Evolutionary conservation across 2,113 vertebrate genomes (phyloP).

Genomic region (Pelvicachromis taeniatus): DNA sequence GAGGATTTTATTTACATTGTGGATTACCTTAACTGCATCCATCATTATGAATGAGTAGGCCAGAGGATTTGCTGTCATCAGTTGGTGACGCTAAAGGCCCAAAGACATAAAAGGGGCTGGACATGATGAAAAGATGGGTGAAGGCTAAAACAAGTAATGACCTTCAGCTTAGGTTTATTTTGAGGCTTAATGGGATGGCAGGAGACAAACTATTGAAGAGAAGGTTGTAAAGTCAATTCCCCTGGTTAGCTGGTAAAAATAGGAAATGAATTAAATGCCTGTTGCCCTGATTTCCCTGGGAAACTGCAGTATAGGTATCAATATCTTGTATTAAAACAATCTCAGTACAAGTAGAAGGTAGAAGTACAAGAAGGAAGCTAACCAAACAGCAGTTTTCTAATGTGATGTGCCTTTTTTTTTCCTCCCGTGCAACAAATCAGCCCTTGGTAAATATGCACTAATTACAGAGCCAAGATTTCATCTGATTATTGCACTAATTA

Average conservation of each 20-base stretch:
- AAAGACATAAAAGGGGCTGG: not conserved
- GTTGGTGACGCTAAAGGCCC: not conserved
- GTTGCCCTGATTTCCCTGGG: not conserved
- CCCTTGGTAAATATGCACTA: not conserved
- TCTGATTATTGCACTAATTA: not conserved
- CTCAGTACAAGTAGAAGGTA: not conserved
- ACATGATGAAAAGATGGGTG: not conserved
- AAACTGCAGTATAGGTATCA: not conserved
- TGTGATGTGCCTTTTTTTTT: not conserved
- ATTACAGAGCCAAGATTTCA: not conserved
- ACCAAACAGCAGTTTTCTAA: not conserved
- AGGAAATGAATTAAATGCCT: not conserved
- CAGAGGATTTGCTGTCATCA: slow-evolving; percentile 3
- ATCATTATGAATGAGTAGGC: not conserved
- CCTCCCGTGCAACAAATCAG: not conserved
- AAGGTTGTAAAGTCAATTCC: slow-evolving; percentile 10
- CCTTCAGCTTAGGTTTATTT: slow-evolving; percentile 20
- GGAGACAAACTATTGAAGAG: not conserved
- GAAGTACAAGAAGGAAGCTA: too few relatives aligned
- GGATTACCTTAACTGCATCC: not conserved
- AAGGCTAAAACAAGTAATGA: slow-evolving; percentile 10
- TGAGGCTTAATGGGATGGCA: not conserved
- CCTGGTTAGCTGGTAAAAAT: slow-evolving; percentile 23
- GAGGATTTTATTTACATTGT: not conserved
- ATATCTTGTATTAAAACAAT: not conserved